phyloP scores from a whole-genome alignment of 2,113 vertebrate species.

The Trematomus loennbergii region DNA sequence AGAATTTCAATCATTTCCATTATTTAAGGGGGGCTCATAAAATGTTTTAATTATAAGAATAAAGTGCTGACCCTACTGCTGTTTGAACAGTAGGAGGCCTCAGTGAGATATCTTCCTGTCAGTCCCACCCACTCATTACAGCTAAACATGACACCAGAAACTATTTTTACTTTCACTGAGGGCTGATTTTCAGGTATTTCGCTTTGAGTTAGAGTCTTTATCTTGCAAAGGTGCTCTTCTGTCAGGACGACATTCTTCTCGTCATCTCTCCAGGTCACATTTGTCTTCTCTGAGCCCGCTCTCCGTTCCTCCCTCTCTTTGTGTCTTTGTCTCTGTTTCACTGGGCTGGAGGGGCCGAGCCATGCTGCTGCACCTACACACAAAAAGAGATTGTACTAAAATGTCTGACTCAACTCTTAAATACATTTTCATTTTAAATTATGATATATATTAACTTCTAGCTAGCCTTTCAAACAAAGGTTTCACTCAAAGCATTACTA shows the following conservation, averaged over 20 bases:
- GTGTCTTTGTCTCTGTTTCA: constrained; percentile 37
- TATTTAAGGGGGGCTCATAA: neutral
- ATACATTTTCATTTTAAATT: too few species aligned
- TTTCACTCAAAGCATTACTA: neutral
- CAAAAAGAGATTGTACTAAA: neutral
- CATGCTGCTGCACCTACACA: constrained; percentile 61
- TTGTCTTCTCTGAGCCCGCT: constrained; percentile 44
- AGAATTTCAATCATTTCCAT: constrained; percentile 9
- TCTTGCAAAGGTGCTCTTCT: neutral
- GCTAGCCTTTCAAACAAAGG: neutral
- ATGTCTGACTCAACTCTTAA: neutral
- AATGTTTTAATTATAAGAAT: constrained; percentile 31
- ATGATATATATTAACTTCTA: too few species aligned
- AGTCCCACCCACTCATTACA: neutral
- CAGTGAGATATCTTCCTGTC: neutral
- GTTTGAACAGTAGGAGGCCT: constrained; percentile 56
- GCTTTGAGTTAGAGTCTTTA: neutral
- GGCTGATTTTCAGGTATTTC: neutral
- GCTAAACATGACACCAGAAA: neutral
- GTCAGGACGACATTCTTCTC: constrained; percentile 74
- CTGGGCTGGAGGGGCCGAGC: constrained; percentile 44
- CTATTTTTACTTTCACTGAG: constrained; percentile 25
- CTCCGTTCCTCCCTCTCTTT: constrained; percentile 29
- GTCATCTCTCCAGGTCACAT: constrained; percentile 52
- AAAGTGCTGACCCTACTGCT: constrained; percentile 2